These are phyloP conservation scores for Caenorhabditis tropicalis DNA, from an alignment of 1,140 invertebrate species.

Conservation along the genomic window DNA sequence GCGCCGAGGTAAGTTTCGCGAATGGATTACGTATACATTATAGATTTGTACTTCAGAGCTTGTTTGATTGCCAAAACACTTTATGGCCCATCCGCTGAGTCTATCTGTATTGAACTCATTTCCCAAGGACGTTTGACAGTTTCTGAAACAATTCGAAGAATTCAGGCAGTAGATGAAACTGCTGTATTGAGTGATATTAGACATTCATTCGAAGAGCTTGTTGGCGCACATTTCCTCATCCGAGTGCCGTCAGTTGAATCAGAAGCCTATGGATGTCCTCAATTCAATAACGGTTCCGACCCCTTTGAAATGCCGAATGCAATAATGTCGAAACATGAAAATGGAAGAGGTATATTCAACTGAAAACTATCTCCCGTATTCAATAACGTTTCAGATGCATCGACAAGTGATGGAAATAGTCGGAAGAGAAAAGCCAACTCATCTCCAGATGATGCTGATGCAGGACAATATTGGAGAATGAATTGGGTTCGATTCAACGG, in stretches of 20 bases:
- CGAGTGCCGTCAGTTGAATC: constrained; percentile 16
- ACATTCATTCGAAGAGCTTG: constrained; percentile 6
- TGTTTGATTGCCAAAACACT: constrained; percentile 36
- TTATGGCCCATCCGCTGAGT: constrained; percentile 8
- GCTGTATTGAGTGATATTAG: background rate
- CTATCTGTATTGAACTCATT: background rate
- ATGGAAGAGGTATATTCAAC: background rate
- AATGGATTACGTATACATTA: background rate
- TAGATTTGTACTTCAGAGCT: constrained; percentile 4
- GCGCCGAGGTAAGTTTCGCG: constrained; percentile 29
- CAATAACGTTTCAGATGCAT: background rate
- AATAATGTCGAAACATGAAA: constrained; percentile 4
- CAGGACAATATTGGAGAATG: constrained; percentile 38
- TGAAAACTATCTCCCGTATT: too few relatives aligned
- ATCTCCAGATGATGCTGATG: background rate
- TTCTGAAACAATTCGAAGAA: constrained; percentile 38
- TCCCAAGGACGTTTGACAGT: constrained; percentile 26
- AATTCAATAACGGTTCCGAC: background rate
- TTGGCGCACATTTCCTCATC: constrained; percentile 11
- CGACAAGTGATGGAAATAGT: background rate
- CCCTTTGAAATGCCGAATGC: background rate
- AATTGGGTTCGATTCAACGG: constrained; percentile 44
- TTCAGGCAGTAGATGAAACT: background rate
- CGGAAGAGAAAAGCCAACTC: constrained; percentile 31
- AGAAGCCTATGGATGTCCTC: constrained; percentile 12